Evolutionary conservation across 2,797 vertebrate species (phyloP).

Genomic region (Anisognathus igniventris): DNA sequence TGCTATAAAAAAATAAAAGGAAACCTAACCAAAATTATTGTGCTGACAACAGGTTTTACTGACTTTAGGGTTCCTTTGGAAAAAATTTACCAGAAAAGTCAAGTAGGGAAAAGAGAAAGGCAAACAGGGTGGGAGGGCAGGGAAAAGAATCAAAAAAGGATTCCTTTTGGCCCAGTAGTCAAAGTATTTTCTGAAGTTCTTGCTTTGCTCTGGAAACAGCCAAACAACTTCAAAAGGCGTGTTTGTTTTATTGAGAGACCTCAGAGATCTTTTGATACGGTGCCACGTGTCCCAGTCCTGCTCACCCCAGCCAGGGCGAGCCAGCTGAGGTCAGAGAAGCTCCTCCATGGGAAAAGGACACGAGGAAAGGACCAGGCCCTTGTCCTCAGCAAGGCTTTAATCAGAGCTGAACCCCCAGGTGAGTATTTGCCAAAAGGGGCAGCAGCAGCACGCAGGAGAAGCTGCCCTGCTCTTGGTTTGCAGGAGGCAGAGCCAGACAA

Average conservation of each 20-base stretch:
- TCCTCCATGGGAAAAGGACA: neutral
- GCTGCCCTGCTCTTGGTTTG: neutral
- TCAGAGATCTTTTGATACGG: neutral
- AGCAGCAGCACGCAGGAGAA: neutral
- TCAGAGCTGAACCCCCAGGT: neutral
- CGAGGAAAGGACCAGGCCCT: neutral
- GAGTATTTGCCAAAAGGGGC: neutral
- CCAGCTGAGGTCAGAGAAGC: neutral
- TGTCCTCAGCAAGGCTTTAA: neutral
- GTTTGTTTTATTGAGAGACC: conserved; percentile 4
- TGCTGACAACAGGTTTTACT: neutral
- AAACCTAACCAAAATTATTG: neutral
- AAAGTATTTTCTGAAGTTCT: conserved; percentile 24
- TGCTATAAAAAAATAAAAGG: neutral
- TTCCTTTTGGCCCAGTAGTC: neutral
- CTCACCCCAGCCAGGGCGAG: neutral
- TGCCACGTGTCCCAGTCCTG: neutral
- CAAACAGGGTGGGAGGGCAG: neutral
- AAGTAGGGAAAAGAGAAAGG: neutral
- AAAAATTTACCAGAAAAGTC: neutral
- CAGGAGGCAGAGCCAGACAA: neutral
- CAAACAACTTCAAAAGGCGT: conserved; percentile 45
- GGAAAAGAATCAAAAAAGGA: neutral
- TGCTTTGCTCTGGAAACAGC: conserved; percentile 32
- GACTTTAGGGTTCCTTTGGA: neutral